These are phyloP conservation scores for Halocynthia aurantium DNA, from an alignment of 23 tunicate species.

Conservation along the genomic window DNA sequence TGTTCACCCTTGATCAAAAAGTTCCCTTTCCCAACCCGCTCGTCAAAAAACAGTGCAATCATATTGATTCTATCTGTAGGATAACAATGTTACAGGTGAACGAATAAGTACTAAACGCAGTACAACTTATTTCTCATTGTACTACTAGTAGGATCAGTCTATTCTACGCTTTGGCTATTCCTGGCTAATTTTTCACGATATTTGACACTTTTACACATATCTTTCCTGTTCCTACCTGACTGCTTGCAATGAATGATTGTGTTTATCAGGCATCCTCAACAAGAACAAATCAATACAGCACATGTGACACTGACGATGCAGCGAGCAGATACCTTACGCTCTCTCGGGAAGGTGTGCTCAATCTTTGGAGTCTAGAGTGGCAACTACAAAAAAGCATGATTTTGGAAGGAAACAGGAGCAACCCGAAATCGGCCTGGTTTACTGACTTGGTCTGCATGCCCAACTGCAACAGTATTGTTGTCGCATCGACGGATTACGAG, in stretches of 20 bases:
- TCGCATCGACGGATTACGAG: constrained; percentile 67
- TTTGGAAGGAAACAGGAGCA: constrained; percentile 2
- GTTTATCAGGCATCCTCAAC: constrained; percentile 21
- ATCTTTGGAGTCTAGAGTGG: constrained; percentile 72
- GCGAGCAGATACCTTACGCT: constrained; percentile 61
- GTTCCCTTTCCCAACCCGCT: constrained; percentile 46
- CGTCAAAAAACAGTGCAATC: constrained; percentile 25
- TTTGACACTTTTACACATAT: too few relatives aligned
- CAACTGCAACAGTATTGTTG: constrained; percentile 70
- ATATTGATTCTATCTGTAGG: constrained; percentile 60
- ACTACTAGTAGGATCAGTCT: too few relatives aligned
- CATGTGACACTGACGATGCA: constrained; percentile 53
- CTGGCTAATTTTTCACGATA: too few relatives aligned
- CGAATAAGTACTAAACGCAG: too few relatives aligned
- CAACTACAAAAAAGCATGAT: constrained; percentile 30
- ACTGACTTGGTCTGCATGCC: constrained; percentile 83
- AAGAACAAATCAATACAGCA: constrained; percentile 8
- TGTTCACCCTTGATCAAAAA: constrained; percentile 61
- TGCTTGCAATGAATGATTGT: background rate
- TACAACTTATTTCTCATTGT: too few relatives aligned
- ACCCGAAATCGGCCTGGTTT: constrained; percentile 23
- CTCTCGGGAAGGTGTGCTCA: constrained; percentile 59
- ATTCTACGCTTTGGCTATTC: too few relatives aligned
- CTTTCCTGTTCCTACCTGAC: too few relatives aligned
- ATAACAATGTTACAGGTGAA: constrained; percentile 25